Evolutionary conservation across 2,888 invertebrate genomes (phyloP).

Genomic region (Scelioninae gen. 2): DNA sequence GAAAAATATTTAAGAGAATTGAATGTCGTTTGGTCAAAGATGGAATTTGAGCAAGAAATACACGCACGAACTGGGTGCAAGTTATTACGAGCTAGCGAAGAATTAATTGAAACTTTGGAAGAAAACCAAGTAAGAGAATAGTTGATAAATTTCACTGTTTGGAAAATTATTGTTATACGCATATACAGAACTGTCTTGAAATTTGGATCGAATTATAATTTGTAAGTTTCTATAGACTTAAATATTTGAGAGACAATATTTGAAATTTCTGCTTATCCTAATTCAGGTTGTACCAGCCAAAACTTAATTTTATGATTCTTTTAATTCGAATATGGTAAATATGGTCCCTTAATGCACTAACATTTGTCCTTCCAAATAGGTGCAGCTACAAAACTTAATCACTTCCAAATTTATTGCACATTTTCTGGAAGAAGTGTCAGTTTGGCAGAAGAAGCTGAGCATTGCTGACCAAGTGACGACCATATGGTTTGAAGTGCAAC

Average conservation of each 20-base stretch:
- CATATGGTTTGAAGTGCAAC: conserved; percentile 96
- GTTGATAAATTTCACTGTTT: too few species aligned
- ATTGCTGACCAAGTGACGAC: conserved; percentile 95
- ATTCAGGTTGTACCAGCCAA: too few species aligned
- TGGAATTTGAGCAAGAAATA: conserved; percentile 94
- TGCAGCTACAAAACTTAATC: conserved; percentile 95
- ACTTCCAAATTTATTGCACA: conserved; percentile 98
- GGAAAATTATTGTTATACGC: too few species aligned
- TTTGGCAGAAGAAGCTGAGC: conserved; percentile 94
- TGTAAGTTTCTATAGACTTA: too few species aligned
- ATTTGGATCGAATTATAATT: too few species aligned
- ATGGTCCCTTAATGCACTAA: too few species aligned
- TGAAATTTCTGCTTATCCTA: too few species aligned
- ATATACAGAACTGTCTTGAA: too few species aligned
- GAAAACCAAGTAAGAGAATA: conserved; percentile 88
- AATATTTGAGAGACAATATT: too few species aligned
- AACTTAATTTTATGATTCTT: too few species aligned
- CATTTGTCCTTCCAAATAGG: conserved; percentile 79
- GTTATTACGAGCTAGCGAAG: conserved; percentile 92
- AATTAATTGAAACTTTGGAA: conserved; percentile 96
- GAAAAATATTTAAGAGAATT: conserved; percentile 94
- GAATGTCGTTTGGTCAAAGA: conserved; percentile 92
- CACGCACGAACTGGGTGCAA: conserved; percentile 92
- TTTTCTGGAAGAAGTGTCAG: conserved; percentile 94
- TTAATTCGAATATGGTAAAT: too few species aligned